A percentile compares a stretch with the other conserved stretches of the same genome.
phyloP scores from a whole-genome alignment of 2,113 vertebrate species.

The Lepus timidus region DNA sequence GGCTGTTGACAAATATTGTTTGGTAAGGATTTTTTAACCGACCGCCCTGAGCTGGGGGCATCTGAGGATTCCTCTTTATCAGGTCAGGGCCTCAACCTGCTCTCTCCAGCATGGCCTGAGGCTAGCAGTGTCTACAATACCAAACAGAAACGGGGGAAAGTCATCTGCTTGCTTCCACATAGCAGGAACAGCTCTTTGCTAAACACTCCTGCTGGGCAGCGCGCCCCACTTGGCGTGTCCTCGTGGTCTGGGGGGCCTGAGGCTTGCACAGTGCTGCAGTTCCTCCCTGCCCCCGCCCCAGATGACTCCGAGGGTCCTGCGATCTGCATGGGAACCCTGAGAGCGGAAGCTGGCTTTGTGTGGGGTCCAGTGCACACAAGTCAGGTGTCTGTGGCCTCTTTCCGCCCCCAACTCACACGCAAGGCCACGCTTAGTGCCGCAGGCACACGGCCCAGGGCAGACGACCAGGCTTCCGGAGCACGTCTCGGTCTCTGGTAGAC shows the following conservation, averaged over 20 bases:
- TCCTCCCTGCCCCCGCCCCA: no score
- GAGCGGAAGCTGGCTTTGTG: not conserved
- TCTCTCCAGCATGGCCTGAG: not conserved
- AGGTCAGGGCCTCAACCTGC: not conserved
- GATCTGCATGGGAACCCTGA: not conserved
- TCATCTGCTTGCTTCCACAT: not conserved
- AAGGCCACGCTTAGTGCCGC: no score
- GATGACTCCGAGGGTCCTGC: not conserved
- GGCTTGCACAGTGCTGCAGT: not conserved
- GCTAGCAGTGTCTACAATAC: not conserved
- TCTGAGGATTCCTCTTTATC: not conserved
- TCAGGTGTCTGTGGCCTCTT: not conserved
- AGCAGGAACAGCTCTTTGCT: not conserved
- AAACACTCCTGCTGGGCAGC: not conserved
- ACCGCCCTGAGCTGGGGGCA: not conserved
- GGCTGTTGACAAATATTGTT: not conserved
- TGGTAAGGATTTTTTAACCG: not conserved
- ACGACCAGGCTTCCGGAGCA: not conserved
- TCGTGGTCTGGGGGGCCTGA: no score
- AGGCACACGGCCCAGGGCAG: fast-evolving
- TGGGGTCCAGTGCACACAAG: not conserved
- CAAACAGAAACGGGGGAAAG: not conserved
- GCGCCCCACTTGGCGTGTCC: no score
- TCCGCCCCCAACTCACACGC: not conserved
- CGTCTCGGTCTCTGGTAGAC: not conserved